These are phyloP conservation scores for Cladopsammia gracilis DNA, from an alignment of 64 coral and sea anemone genomes.

Conservation along the genomic window DNA sequence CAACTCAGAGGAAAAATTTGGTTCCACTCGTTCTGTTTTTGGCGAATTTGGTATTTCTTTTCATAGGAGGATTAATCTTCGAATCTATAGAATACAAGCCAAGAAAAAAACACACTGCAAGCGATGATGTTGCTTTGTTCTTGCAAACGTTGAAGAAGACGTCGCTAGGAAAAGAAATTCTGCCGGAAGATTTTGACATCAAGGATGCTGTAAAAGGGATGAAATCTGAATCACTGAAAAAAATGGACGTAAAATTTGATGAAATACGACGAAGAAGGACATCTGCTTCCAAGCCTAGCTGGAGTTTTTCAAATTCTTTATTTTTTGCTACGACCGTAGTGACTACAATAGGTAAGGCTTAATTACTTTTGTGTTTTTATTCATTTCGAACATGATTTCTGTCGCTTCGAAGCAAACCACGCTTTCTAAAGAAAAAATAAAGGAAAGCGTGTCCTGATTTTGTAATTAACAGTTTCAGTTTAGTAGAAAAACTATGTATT, in stretches of 20 bases:
- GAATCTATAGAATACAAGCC: slow-evolving; percentile 74
- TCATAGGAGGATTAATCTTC: slow-evolving; percentile 88
- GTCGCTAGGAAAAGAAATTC: slow-evolving; percentile 51
- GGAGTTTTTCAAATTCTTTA: slow-evolving; percentile 95
- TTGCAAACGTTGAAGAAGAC: slow-evolving; percentile 80
- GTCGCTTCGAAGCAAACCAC: no score
- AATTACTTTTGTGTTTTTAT: not conserved
- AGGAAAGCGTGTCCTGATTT: no score
- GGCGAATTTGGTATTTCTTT: slow-evolving; percentile 82
- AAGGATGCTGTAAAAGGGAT: slow-evolving; percentile 65
- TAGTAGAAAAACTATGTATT: no score
- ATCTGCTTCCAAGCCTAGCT: slow-evolving; percentile 69
- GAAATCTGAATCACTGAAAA: slow-evolving; percentile 58
- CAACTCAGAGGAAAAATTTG: slow-evolving; percentile 70
- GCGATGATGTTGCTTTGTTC: slow-evolving; percentile 62
- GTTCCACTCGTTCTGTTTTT: slow-evolving; percentile 75
- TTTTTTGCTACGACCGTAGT: slow-evolving; percentile 95
- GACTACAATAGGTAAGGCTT: slow-evolving; percentile 90
- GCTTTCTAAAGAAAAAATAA: no score
- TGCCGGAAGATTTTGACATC: slow-evolving; percentile 62
- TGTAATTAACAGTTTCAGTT: no score
- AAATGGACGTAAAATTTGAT: slow-evolving; percentile 69
- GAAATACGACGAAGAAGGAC: slow-evolving; percentile 56
- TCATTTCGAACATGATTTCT: no score
- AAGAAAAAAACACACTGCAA: slow-evolving; percentile 36